Evolutionary conservation across 2,888 invertebrate genomes (phyloP).

Genomic region (Hyposoter didymator): DNA sequence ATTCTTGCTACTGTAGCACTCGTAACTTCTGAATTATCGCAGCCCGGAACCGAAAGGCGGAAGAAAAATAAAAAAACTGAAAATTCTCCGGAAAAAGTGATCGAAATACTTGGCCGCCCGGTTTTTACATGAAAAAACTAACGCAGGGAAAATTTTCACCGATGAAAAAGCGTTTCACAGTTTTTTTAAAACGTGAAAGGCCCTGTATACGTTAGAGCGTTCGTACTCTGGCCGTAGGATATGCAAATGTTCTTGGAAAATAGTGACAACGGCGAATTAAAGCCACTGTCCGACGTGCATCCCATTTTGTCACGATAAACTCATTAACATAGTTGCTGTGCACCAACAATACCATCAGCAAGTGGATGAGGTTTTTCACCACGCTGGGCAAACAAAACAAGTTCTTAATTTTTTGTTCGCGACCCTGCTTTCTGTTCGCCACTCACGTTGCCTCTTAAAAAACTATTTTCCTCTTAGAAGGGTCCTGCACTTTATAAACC

Average conservation of each 20-base stretch:
- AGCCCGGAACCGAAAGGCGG: no score
- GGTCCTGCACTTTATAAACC: neutral
- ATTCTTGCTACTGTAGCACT: no score
- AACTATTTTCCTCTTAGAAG: neutral
- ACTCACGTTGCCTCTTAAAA: neutral
- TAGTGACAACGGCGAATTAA: conserved; percentile 47
- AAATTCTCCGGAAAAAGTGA: no score
- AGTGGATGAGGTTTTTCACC: neutral
- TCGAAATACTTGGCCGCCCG: neutral
- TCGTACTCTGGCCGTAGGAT: neutral
- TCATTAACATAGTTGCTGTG: conserved; percentile 59
- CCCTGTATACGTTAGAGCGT: neutral
- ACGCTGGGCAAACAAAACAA: neutral
- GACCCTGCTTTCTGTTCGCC: neutral
- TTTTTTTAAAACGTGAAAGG: neutral
- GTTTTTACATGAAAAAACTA: neutral
- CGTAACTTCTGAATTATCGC: no score
- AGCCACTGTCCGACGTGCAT: conserved; percentile 45
- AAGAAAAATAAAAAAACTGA: no score
- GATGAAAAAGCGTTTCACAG: neutral
- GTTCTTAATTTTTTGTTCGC: neutral
- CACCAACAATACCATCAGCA: conserved; percentile 22
- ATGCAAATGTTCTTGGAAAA: conserved; percentile 15
- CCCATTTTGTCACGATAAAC: conserved; percentile 69
- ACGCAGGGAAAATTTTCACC: neutral